These are phyloP conservation scores for Escarpia spicata DNA, from an alignment of 2,888 invertebrate genomes.

Conservation along the genomic window DNA sequence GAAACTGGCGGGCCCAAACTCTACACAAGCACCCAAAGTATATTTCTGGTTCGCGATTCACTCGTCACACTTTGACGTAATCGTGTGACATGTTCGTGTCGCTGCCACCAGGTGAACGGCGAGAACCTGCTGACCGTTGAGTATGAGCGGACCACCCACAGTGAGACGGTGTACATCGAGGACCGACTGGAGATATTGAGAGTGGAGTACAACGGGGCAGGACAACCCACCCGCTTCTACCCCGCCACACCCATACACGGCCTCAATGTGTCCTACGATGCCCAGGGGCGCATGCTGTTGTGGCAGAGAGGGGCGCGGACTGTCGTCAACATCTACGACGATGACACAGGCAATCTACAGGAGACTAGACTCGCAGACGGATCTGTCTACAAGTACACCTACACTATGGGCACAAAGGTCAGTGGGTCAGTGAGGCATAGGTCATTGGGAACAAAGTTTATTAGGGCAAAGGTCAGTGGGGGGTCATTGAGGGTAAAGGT, in stretches of 20 bases:
- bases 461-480: neutral
- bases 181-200: constrained; percentile 84
- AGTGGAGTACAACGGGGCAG: constrained; percentile 88
- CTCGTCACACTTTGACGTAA: neutral
- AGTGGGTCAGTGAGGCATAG: constrained; percentile 18
- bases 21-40: too few relatives aligned
- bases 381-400: constrained; percentile 89
- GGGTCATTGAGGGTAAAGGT: neutral
- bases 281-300: constrained; percentile 84
- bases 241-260: constrained; percentile 73
- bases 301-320: constrained; percentile 85
- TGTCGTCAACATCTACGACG: constrained; percentile 35
- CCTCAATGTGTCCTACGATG: constrained; percentile 87
- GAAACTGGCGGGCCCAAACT: too few relatives aligned
- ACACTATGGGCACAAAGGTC: constrained; percentile 82
- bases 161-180: constrained; percentile 89
- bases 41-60: neutral
- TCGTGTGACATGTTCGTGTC: neutral
- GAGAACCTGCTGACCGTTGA: constrained; percentile 90
- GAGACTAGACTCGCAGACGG: constrained; percentile 90
- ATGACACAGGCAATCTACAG: constrained; percentile 72
- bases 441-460: neutral
- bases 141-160: constrained; percentile 89
- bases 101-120: constrained; percentile 81
- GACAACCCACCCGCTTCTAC: constrained; percentile 75